These are phyloP conservation scores for Teleogryllus oceanicus DNA, from an alignment of 2,888 invertebrate genomes.

Conservation along the genomic window DNA sequence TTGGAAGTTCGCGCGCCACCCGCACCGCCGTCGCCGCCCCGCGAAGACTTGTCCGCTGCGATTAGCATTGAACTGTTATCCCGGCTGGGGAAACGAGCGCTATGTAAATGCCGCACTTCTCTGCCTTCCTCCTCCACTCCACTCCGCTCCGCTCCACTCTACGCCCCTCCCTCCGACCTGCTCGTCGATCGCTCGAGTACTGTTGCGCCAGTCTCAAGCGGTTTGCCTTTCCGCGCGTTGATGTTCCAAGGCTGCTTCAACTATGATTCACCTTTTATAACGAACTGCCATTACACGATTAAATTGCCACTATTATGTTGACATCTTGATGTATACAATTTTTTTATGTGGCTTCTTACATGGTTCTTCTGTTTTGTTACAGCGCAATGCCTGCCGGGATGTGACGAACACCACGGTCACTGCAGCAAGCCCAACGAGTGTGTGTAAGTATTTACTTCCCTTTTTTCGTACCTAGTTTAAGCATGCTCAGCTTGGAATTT, in stretches of 20 bases:
- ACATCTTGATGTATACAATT: too few relatives aligned
- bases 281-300: too few relatives aligned
- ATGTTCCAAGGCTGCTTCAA: too few relatives aligned
- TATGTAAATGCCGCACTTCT: background rate
- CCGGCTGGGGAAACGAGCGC: background rate
- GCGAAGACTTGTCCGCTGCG: background rate
- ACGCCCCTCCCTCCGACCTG: too few relatives aligned
- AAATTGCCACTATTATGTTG: too few relatives aligned
- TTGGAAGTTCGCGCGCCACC: background rate
- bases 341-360: too few relatives aligned
- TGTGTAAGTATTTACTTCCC: constrained; percentile 75
- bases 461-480: background rate
- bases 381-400: constrained; percentile 92
- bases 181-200: too few relatives aligned
- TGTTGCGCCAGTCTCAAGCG: too few relatives aligned
- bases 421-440: constrained; percentile 92
- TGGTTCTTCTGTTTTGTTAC: constrained; percentile 54
- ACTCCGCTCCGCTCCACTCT: too few relatives aligned
- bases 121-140: background rate
- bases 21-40: too few relatives aligned
- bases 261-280: too few relatives aligned
- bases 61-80: constrained; percentile 10
- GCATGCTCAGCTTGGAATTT: background rate
- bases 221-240: too few relatives aligned
- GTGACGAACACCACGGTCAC: constrained; percentile 84